Percentiles rank a stretch among this genome's conserved stretches.
Evolutionary conservation across 2,113 vertebrate species (phyloP).

Genomic region (Daubentonia madagascariensis): DNA sequence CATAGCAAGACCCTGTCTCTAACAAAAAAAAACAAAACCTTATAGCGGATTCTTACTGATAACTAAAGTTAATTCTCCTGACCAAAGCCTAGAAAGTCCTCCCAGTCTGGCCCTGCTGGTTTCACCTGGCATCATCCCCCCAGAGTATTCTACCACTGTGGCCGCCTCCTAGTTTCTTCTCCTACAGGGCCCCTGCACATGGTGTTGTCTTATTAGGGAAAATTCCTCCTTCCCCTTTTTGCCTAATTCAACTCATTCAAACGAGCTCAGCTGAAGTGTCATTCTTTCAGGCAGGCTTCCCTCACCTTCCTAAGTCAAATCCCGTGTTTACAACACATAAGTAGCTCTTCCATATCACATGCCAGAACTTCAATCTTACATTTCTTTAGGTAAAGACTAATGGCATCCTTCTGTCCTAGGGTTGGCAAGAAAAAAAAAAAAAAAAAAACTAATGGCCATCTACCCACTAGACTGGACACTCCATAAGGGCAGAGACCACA

Average conservation of each 20-base stretch:
- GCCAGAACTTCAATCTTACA: too few relatives aligned
- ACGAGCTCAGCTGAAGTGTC: neutral
- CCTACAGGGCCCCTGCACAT: neutral
- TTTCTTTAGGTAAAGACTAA: neutral
- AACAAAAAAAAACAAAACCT: neutral
- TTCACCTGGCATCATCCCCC: neutral
- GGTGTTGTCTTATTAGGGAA: neutral
- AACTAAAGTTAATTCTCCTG: neutral
- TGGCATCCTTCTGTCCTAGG: too few relatives aligned
- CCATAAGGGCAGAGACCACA: neutral
- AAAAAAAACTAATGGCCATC: neutral
- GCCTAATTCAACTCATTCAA: neutral
- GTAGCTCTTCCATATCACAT: neutral
- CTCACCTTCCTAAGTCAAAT: neutral
- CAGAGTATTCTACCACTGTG: neutral
- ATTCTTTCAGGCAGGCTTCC: neutral
- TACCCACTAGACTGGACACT: neutral
- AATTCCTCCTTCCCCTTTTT: neutral
- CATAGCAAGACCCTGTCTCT: too few relatives aligned
- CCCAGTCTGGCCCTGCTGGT: neutral
- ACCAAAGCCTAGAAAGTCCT: neutral
- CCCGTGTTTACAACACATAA: neutral
- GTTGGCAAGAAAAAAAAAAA: too few relatives aligned
- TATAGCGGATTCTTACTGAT: neutral
- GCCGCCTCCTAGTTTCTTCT: neutral